Conservation (phyloP, 2,113 vertebrate species). For the Ceyx melanurus region DNA sequence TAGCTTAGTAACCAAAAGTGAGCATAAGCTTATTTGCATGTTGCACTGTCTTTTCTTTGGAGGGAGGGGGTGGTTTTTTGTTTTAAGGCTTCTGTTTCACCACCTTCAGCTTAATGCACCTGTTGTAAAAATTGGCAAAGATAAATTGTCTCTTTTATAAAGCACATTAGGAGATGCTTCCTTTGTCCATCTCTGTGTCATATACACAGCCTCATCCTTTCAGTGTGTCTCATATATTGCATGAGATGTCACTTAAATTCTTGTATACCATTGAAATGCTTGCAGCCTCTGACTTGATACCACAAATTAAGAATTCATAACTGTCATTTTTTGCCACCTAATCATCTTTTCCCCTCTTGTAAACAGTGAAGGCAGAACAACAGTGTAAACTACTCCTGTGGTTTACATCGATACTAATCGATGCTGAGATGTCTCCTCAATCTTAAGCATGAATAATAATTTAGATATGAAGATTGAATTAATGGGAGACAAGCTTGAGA, state of each 20-base stretch:
- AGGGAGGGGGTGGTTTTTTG: background rate
- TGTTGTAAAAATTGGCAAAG: background rate
- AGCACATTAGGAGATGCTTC: background rate
- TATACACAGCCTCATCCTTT: background rate
- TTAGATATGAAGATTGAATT: background rate
- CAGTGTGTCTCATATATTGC: background rate
- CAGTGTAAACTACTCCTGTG: background rate
- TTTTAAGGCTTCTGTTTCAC: background rate
- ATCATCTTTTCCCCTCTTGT: background rate
- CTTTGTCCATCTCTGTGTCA: background rate
- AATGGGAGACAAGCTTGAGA: background rate
- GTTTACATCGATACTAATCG: background rate
- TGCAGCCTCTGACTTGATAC: background rate
- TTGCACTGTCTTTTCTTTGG: background rate
- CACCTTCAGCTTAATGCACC: background rate
- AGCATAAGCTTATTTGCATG: background rate
- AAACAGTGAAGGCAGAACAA: background rate
- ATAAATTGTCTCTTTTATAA: background rate
- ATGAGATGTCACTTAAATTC: background rate
- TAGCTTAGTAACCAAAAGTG: background rate
- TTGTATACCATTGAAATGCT: background rate
- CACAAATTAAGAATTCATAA: background rate
- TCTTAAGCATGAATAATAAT: background rate
- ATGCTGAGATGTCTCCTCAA: background rate
- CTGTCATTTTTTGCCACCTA: background rate